Evolutionary conservation across 2,888 invertebrate species (phyloP), one percentile per base, ranked within the genome.

Genomic region (Drosophila kuntzei): DNA sequence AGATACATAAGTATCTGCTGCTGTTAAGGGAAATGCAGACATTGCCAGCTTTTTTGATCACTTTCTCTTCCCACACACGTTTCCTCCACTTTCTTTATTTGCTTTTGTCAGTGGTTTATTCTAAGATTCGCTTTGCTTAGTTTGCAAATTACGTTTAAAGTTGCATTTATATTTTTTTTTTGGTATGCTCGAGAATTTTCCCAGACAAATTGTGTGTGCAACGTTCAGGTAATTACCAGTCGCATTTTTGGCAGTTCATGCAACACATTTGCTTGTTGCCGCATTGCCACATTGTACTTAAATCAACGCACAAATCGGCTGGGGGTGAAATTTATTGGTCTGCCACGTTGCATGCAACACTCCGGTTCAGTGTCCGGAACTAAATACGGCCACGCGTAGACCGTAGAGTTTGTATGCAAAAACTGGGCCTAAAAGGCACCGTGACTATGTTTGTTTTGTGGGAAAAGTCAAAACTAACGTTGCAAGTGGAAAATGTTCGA

Each of bases 201-300:
- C 60, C 62, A 63, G n/a, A 44, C 43, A 36, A 16, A 29, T 8
- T 37, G 12, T 46, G 14, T 5, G 22, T 29, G 49, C 54, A 46
- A 43, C 16, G 63, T 67, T 54, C 60, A 61, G 76, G 80, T 79
- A 83, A 87, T 82, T 68, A 79, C 68, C 74, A 63, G 68, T 62
- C 57, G 51, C 64, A 80, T 55, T 66, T 60, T 62, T 59, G 57
- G 44, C 71, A 79, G 66, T 71, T 73, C 65, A 71, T 72, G 71
- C 64, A 49, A 68, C 68, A 57, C 58, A 47, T 64, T 59, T 29
- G 62, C 67, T 72, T 84, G 85, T 82, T 80, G 86, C 68, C 76
- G 81, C 77, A 71, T 80, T 81, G 78, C 80, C 80, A 77, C 85
- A 76, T 80, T 91, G 90, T 91, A 86, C 81, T 80, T 89, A 90